Evolutionary conservation across 2,113 vertebrate species (phyloP).

Genomic region (Danio rerio): DNA sequence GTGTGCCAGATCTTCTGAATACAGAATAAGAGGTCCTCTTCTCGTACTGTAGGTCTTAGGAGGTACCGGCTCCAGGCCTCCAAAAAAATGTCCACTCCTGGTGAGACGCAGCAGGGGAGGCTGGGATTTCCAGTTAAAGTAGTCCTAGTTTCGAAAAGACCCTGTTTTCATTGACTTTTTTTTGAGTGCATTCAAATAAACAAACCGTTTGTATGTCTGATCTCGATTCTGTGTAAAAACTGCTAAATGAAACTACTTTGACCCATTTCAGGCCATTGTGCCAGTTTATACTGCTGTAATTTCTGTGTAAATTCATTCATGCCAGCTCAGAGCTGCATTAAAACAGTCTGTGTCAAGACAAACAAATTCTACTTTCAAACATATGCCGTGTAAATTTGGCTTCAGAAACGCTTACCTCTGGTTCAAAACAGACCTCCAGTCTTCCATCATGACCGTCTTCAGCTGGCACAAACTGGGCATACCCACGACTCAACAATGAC

Average conservation of each 20-base stretch:
- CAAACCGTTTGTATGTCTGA: too few species aligned
- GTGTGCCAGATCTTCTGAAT: conserved; percentile 79
- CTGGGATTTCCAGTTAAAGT: conserved; percentile 81
- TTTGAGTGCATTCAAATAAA: neutral
- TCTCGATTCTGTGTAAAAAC: too few species aligned
- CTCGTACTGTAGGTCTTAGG: conserved; percentile 84
- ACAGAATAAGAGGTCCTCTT: conserved; percentile 75
- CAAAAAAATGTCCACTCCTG: conserved; percentile 62
- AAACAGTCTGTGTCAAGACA: too few species aligned
- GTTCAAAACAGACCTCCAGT: conserved; percentile 80
- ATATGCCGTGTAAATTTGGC: too few species aligned
- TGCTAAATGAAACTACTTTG: too few species aligned
- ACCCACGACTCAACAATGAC: conserved; percentile 80
- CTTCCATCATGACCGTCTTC: conserved; percentile 69
- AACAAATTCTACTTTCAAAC: too few species aligned
- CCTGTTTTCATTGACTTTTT: neutral
- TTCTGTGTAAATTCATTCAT: too few species aligned
- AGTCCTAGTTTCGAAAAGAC: conserved; percentile 71
- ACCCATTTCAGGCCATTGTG: neutral
- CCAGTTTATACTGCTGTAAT: too few species aligned
- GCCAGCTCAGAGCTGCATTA: too few species aligned
- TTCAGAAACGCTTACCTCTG: conserved; percentile 65
- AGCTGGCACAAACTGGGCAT: conserved; percentile 67
- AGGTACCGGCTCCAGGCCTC: conserved; percentile 62
- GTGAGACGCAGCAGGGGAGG: conserved; percentile 65